Evolutionary conservation across 2,113 vertebrate genomes (phyloP), one percentile per base, ranked within the genome.

Genomic region (Nothoprocta perdicaria): DNA sequence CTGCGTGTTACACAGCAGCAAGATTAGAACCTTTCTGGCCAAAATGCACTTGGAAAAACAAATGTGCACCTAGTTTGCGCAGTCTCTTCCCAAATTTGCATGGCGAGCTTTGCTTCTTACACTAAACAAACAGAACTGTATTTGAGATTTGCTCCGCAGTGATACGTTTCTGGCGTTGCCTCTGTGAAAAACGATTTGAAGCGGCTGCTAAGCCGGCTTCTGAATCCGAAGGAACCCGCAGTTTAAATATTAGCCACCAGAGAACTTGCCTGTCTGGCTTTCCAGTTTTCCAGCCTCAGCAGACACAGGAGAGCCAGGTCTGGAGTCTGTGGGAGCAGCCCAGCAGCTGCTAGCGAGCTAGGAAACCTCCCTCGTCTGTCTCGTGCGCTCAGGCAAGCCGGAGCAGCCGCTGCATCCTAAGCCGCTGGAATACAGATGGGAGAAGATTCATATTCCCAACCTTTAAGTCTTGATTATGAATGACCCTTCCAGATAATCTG

Each of bases 41-140:
- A 78, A 1, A 38, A 82, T 16, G 60, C 67, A 87, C 93, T 92
- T 79, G 31, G 48, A 88, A 77, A 38, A 95, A 94, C 88, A 78
- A 86, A 91, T 19, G 24, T 87, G 80, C 93, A 78, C 86, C 86
- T 87, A 24, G 90, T 96, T 95, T 94, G 91, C 87, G 79, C 96
- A 92, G 92, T 14, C 18, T 90, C 93, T 92, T 83, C 53, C 14
- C 14, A 33, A 76, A 33, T 0, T 0, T 6, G 50, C 66, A 88
- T 1, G 66, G 91, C 14, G 1, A 78, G 65, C 19, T 27, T 4
- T 4, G 10, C 80, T 90, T 91, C 93, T 94, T 74, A 88, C 90
- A 22, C 73, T 1, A 29, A 33, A 38, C 94, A 88, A 86, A 68
- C 29, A 53, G 86, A 92, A 88, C 18, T 90, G 89, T 66, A 95